phyloP scores from a whole-genome alignment of 2,888 invertebrate species.

The Nasonia oneida region DNA sequence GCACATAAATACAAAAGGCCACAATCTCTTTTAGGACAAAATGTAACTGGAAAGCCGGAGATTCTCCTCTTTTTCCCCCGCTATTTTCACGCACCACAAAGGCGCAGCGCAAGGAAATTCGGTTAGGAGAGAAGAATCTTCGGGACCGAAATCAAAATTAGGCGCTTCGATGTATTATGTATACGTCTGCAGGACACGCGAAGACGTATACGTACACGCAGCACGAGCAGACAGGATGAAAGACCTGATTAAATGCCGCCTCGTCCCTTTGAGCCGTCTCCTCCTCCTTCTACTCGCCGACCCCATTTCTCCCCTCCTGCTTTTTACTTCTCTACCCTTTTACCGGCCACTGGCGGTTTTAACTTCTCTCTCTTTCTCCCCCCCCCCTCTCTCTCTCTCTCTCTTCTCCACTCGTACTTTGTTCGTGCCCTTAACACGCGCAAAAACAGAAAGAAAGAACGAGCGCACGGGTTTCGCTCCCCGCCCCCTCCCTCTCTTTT shows the following conservation, averaged over 20 bases:
- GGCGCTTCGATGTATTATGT: constrained; percentile 11
- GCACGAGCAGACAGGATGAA: constrained; percentile 35
- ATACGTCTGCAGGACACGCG: neutral
- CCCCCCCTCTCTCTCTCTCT: neutral
- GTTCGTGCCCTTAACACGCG: constrained; percentile 14
- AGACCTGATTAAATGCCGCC: constrained; percentile 57
- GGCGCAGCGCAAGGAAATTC: neutral
- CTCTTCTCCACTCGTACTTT: constrained; percentile 25
- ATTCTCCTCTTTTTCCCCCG: neutral
- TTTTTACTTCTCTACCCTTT: constrained; percentile 46
- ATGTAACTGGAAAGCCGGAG: neutral
- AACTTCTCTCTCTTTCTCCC: constrained; percentile 25
- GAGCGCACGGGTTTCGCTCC: neutral
- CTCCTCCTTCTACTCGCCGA: neutral
- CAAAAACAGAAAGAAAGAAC: constrained; percentile 13
- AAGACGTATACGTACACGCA: constrained; percentile 8
- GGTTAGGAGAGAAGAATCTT: constrained; percentile 14
- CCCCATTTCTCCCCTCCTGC: constrained; percentile 40
- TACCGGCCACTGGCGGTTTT: constrained; percentile 17
- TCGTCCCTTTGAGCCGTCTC: constrained; percentile 51
- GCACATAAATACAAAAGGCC: neutral
- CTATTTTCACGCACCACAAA: neutral
- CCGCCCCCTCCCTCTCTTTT: neutral
- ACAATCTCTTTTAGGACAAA: constrained; percentile 24
- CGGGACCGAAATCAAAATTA: constrained; percentile 47